These are phyloP conservation scores for Sciurus carolinensis DNA, from an alignment of 2,797 vertebrate genomes.

Conservation along the genomic window DNA sequence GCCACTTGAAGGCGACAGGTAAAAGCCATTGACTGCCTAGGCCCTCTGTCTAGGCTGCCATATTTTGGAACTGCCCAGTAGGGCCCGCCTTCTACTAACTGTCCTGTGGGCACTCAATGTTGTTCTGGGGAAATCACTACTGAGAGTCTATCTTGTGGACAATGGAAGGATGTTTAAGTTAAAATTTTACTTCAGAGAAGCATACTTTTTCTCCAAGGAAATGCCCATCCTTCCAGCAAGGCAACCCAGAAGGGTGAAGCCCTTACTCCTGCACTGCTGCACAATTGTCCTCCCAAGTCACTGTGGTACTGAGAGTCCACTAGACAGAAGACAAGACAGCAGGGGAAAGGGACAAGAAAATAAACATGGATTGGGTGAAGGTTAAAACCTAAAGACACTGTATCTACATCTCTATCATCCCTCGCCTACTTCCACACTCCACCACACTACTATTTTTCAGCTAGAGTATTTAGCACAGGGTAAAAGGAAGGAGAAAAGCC, in stretches of 20 bases:
- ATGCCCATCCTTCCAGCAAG: neutral
- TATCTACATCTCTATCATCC: neutral
- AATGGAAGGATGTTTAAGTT: neutral
- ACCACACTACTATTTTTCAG: neutral
- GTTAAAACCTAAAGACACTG: neutral
- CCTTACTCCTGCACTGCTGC: neutral
- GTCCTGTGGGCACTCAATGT: slow-evolving; percentile 31
- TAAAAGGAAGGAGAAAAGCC: neutral
- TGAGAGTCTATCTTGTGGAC: neutral
- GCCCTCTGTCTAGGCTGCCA: neutral
- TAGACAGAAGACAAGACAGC: neutral
- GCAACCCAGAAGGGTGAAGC: neutral
- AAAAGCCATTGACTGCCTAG: neutral
- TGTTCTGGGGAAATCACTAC: neutral
- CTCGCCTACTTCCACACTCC: neutral
- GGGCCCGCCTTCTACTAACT: neutral
- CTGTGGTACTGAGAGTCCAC: neutral
- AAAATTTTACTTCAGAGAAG: slow-evolving; percentile 29
- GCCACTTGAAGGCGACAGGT: neutral
- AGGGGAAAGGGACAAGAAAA: neutral
- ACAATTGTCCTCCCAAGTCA: neutral
- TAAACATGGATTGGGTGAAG: neutral
- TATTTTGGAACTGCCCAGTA: neutral
- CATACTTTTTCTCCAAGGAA: neutral
- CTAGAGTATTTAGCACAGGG: neutral